These are phyloP conservation scores for Cladopsammia gracilis DNA, from an alignment of 64 coral and sea anemone species.

Conservation along the genomic window DNA sequence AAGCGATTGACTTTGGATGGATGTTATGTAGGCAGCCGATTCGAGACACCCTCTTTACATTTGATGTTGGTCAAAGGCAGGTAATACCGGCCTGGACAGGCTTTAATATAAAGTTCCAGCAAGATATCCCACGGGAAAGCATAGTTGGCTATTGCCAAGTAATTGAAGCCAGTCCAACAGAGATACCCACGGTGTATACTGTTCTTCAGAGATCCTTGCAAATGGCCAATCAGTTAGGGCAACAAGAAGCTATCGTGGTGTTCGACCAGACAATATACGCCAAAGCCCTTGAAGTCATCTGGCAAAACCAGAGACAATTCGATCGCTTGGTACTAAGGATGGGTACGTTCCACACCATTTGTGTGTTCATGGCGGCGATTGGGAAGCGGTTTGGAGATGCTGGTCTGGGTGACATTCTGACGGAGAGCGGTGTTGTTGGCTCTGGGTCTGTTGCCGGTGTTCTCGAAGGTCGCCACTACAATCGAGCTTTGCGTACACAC, in stretches of 20 bases:
- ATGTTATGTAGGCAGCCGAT: slow-evolving; percentile 28
- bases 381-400: slow-evolving; percentile 69
- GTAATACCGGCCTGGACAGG: slow-evolving; percentile 75
- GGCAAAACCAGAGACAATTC: no score
- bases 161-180: no score
- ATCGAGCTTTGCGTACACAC: slow-evolving; percentile 55
- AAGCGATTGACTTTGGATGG: slow-evolving; percentile 33
- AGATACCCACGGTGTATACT: no score
- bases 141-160: no score
- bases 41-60: slow-evolving; percentile 2
- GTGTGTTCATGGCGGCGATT: slow-evolving; percentile 61
- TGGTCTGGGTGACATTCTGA: slow-evolving; percentile 46
- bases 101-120: slow-evolving; percentile 56
- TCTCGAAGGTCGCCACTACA: slow-evolving; percentile 55
- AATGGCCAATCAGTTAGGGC: slow-evolving; percentile 59
- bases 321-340: no score
- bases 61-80: slow-evolving; percentile 17
- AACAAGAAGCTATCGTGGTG: slow-evolving; percentile 55
- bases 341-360: slow-evolving; percentile 50
- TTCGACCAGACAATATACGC: no score
- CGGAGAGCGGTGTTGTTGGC: slow-evolving; percentile 53
- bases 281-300: no score
- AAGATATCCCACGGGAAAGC: no score
- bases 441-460: slow-evolving; percentile 56
- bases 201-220: slow-evolving; percentile 63